Percentiles rank a stretch among this genome's conserved stretches.
Conservation (phyloP, 2,113 vertebrate species). For the Nycticebus coucang region DNA sequence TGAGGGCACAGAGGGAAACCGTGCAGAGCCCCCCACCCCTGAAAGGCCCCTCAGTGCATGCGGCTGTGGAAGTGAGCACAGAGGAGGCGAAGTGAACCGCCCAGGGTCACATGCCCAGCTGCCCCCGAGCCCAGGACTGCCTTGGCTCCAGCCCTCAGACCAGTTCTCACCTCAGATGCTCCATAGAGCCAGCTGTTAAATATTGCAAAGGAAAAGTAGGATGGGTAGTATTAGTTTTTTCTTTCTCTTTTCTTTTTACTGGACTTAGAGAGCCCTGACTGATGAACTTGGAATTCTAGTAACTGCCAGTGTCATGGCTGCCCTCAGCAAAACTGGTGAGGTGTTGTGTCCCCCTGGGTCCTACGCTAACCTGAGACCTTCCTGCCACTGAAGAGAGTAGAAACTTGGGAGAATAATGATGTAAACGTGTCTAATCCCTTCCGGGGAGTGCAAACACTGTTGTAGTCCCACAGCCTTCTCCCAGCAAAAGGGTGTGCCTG, state of each 20-base stretch:
- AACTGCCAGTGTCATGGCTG: neutral
- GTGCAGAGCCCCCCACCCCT: fast-evolving
- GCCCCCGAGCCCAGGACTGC: neutral
- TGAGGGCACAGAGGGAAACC: fast-evolving
- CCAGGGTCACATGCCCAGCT: neutral
- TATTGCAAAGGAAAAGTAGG: fast-evolving
- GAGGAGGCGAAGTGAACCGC: fast-evolving
- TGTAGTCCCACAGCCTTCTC: fast-evolving
- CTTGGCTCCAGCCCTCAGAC: neutral
- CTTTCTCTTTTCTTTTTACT: neutral
- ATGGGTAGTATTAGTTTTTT: too few species aligned
- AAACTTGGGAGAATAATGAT: fast-evolving
- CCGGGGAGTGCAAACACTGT: fast-evolving
- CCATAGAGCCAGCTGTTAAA: neutral
- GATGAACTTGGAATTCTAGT: neutral
- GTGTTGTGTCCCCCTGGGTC: neutral
- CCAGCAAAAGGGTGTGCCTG: neutral
- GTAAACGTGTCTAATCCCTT: fast-evolving
- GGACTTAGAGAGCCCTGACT: neutral
- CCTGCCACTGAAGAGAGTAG: fast-evolving
- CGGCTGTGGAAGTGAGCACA: neutral
- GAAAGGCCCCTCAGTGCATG: neutral
- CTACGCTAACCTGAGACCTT: neutral
- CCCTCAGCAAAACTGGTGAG: neutral
- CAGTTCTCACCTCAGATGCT: neutral